Conservation (phyloP, 2,113 vertebrate species). For the Reinhardtius hippoglossoides region DNA sequence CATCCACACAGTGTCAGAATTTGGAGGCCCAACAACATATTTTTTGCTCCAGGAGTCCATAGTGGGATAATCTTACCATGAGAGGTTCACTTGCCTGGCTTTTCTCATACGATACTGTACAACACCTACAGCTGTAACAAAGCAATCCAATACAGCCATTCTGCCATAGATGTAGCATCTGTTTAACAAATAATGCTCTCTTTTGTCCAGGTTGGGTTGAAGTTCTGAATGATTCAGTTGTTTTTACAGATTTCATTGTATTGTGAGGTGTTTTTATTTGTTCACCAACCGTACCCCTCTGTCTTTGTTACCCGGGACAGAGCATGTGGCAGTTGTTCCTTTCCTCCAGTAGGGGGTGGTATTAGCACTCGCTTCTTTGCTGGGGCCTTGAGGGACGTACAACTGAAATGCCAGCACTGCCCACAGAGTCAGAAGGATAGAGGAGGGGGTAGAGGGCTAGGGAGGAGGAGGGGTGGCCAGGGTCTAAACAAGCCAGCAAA, state of each 20-base stretch:
- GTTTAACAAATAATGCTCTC: not conserved
- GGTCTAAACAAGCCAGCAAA: slow-evolving; percentile 62
- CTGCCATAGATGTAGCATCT: not conserved
- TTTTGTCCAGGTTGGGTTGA: not conserved
- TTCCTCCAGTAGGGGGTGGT: slow-evolving; percentile 81
- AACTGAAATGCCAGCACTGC: slow-evolving; percentile 80
- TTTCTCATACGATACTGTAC: not conserved
- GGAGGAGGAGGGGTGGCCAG: not conserved
- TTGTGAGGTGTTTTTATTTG: slow-evolving; percentile 10
- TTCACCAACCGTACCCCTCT: not conserved
- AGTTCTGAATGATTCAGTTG: not conserved
- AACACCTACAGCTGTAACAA: not conserved
- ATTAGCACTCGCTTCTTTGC: slow-evolving; percentile 75
- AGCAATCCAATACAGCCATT: not conserved
- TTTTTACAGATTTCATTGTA: not conserved
- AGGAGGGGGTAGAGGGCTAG: not conserved
- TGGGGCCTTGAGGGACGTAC: slow-evolving; percentile 73
- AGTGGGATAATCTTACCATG: not conserved
- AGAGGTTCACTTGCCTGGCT: not conserved
- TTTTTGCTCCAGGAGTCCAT: not conserved
- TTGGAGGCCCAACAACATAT: not conserved
- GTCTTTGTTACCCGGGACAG: not conserved
- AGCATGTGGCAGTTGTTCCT: slow-evolving; percentile 1
- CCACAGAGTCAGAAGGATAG: slow-evolving; percentile 66
- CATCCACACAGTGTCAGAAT: not conserved